Conservation (phyloP, 2,888 invertebrate species). For the Chrysolina americana region DNA sequence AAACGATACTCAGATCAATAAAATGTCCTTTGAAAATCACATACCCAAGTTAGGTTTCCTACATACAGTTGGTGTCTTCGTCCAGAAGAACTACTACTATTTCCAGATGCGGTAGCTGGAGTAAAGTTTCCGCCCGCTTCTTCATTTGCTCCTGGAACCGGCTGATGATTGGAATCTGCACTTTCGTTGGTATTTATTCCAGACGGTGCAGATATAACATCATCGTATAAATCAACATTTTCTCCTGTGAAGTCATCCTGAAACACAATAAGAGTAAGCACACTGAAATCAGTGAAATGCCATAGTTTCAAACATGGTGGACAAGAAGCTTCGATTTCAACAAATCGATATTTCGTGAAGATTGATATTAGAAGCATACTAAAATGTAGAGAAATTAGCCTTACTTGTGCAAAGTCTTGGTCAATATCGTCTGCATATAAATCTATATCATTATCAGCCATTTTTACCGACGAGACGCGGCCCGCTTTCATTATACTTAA, state of each 20-base stretch:
- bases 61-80: conserved; percentile 94
- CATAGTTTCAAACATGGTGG: conserved; percentile 20
- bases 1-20: not conserved
- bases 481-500: conserved; percentile 39
- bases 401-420: conserved; percentile 90
- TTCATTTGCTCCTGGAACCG: conserved; percentile 72
- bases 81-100: conserved; percentile 80
- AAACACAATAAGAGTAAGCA: conserved; percentile 47
- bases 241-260: conserved; percentile 88
- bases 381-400: conserved; percentile 15
- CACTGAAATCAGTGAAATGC: not conserved
- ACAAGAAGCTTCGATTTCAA: not conserved
- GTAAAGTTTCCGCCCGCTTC: conserved; percentile 82
- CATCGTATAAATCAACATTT: conserved; percentile 95
- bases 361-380: too few relatives aligned
- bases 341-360: conserved; percentile 20
- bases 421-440: conserved; percentile 97
- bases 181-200: conserved; percentile 75
- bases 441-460: conserved; percentile 98
- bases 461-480: conserved; percentile 70
- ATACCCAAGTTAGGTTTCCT: conserved; percentile 98
- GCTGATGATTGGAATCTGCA: conserved; percentile 74
- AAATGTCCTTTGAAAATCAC: conserved; percentile 55
- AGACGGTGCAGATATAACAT: conserved; percentile 89
- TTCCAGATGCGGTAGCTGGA: conserved; percentile 72